phyloP scores from a whole-genome alignment of 2,797 vertebrate genomes.

The Staurois parvus region DNA sequence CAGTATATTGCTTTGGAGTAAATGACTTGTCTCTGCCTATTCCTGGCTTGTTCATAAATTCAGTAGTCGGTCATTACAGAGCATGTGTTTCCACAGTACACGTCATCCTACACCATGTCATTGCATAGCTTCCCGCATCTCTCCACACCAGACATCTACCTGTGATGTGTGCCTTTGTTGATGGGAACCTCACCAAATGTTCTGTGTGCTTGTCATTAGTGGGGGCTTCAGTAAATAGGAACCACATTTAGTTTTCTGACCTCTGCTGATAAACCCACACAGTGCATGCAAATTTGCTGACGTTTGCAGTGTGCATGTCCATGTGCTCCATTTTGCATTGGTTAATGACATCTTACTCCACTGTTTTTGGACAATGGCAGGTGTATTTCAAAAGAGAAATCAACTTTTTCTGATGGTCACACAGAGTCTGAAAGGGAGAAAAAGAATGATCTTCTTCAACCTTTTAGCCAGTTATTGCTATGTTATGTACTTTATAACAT shows the following conservation, averaged over 20 bases:
- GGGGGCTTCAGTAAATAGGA: conserved; percentile 24
- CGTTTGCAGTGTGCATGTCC: conserved; percentile 4
- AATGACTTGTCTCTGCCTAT: neutral
- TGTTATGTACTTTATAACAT: too few relatives aligned
- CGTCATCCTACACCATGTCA: neutral
- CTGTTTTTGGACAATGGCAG: too few relatives aligned
- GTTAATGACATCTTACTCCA: too few relatives aligned
- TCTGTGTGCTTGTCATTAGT: conserved; percentile 4
- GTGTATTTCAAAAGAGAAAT: too few relatives aligned
- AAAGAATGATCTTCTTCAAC: too few relatives aligned
- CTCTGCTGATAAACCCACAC: conserved; percentile 15
- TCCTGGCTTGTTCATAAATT: neutral
- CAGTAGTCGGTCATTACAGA: neutral
- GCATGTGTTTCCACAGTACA: neutral
- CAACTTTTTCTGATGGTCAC: too few relatives aligned
- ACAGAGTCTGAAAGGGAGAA: too few relatives aligned
- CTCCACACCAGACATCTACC: neutral
- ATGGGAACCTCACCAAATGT: conserved; percentile 46
- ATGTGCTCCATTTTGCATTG: neutral
- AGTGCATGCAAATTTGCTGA: neutral
- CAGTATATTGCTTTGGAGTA: neutral
- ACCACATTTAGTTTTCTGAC: neutral
- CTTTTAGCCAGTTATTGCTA: too few relatives aligned
- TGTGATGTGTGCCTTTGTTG: neutral
- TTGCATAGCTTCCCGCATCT: neutral